Evolutionary conservation across 2,797 vertebrate species (phyloP), one percentile per base, ranked within the genome.

Genomic region (Neomorphus geoffroyi): DNA sequence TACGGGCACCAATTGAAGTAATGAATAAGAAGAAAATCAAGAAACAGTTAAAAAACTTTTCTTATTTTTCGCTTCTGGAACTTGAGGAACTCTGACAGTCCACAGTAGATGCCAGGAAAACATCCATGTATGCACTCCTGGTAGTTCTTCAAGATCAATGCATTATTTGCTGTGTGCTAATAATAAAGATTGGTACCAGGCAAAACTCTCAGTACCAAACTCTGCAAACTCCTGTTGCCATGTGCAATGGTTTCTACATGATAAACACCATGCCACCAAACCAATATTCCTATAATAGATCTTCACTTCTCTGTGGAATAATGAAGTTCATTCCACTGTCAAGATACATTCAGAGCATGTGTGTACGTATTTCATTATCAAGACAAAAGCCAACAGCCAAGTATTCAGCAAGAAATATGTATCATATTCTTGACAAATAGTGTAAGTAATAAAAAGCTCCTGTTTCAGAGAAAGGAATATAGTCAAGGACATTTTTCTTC

Each of bases 361-460:
- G 21, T 37, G 11, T 4, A 53, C 17, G 45, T n/a, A 79, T 57
- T 92, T 79, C 92, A 85, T 95, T 92, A 88, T 5, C 46, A 60
- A 77, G 83, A 90, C 70, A 90, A 94, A 93, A 96, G 72, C 50
- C 89, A 96, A 70, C 54, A 88, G 82, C 56, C 70, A 79, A 84
- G 48, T 35, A 70, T 64, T 74, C 51, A 60, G 66, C 60, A 73
- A 72, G 78, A 94, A 90, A 60, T 56, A 93, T 13, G 21, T 51
- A 80, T 65, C 39, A 62, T 30, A 26, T 51, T 73, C 65, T 80
- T 90, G 75, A 91, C 46, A 88, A 92, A 90, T 46, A 86, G 60
- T 6, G 4, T 69, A 64, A 74, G 57, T 64, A 90, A 92, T 69
- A 88, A 87, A 93, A 92, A 74, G 41, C 65, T 89, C 18, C 51